Conservation (phyloP, 1,140 invertebrate species). For the Teleopsis dalmanni region DNA sequence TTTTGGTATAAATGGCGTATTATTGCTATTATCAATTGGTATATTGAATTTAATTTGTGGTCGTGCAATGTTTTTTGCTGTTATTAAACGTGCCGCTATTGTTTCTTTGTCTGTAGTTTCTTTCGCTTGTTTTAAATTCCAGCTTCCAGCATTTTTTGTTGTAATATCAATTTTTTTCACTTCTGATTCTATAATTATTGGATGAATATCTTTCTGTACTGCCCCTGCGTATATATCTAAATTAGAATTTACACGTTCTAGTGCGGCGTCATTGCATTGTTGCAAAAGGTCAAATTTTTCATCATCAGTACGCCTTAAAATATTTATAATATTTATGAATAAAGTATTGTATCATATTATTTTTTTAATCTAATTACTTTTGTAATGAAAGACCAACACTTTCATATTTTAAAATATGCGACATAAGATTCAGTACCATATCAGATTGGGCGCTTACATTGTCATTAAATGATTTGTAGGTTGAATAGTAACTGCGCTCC, state of each 20-base stretch:
- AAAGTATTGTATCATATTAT: background rate
- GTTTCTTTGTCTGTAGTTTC: slow-evolving; percentile 15
- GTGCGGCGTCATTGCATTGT: slow-evolving; percentile 70
- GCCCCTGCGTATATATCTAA: slow-evolving; percentile 64
- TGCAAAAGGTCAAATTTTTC: slow-evolving; percentile 67
- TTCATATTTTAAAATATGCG: too few relatives aligned
- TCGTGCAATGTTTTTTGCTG: slow-evolving; percentile 66
- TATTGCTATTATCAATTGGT: slow-evolving; percentile 72
- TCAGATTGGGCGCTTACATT: too few relatives aligned
- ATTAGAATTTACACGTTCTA: slow-evolving; percentile 67
- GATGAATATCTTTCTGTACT: slow-evolving; percentile 12
- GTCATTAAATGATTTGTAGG: too few relatives aligned
- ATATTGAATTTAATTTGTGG: slow-evolving; percentile 82
- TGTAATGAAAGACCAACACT: background rate
- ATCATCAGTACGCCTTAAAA: slow-evolving; percentile 49
- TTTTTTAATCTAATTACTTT: background rate
- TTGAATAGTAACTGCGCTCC: too few relatives aligned
- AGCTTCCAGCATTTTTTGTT: slow-evolving; percentile 28
- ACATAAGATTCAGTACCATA: too few relatives aligned
- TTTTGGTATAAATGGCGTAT: slow-evolving; percentile 69
- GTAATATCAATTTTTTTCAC: background rate
- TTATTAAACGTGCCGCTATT: slow-evolving; percentile 48
- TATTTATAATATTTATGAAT: too few relatives aligned
- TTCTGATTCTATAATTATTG: slow-evolving; percentile 12
- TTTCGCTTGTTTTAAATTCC: slow-evolving; percentile 29